phyloP scores from a whole-genome alignment of 2,113 vertebrate genomes.

The Sakesphorus luctuosus region DNA sequence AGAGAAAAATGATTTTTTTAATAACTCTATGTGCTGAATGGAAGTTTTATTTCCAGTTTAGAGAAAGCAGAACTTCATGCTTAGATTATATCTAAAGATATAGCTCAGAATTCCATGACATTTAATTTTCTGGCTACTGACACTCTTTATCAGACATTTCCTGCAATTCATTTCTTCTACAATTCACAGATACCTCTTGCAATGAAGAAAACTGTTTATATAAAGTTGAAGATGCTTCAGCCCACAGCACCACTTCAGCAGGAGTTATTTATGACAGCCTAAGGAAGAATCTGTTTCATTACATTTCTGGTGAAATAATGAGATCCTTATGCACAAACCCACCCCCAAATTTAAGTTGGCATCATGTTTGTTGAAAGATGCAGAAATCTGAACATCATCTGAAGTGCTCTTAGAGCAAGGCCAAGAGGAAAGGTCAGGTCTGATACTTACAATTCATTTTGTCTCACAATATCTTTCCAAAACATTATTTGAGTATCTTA shows the following conservation, averaged over 20 bases:
- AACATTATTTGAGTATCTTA: background rate
- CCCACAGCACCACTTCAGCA: background rate
- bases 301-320: background rate
- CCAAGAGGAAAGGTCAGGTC: background rate
- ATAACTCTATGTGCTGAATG: fast-evolving
- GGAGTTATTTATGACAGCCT: background rate
- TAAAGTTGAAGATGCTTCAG: background rate
- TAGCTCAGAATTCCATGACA: background rate
- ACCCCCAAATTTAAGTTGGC: background rate
- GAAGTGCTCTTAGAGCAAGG: background rate
- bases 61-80: background rate
- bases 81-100: background rate
- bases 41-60: background rate
- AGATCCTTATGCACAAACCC: background rate
- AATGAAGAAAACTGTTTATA: background rate
- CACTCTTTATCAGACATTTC: background rate
- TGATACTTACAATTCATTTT: background rate
- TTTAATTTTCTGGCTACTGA: background rate
- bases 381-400: background rate
- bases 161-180: background rate
- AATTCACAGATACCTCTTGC: background rate
- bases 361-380: background rate
- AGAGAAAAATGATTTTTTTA: background rate
- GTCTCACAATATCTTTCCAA: background rate
- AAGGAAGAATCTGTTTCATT: background rate